These are phyloP conservation scores for Sceloporus undulatus DNA, from an alignment of 2,113 vertebrate species.

Conservation along the genomic window DNA sequence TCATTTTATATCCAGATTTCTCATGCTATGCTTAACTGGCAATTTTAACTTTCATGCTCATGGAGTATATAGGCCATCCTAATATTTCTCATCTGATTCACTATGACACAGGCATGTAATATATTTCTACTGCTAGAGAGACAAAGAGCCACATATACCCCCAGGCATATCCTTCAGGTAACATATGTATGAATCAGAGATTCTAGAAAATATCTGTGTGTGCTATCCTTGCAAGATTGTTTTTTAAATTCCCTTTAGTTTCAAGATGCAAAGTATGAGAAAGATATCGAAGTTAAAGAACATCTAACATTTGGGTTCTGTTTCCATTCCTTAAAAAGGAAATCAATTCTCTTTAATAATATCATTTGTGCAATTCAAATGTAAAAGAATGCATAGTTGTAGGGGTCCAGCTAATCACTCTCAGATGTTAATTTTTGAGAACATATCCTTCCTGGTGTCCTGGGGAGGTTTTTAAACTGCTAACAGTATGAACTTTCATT, in stretches of 20 bases:
- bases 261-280: slow-evolving; percentile 37
- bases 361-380: slow-evolving; percentile 51
- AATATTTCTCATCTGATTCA: slow-evolving; percentile 11
- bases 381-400: slow-evolving; percentile 39
- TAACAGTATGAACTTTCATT: not conserved
- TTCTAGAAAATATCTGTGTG: not conserved
- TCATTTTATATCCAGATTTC: not conserved
- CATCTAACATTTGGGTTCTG: not conserved
- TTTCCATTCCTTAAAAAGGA: slow-evolving; percentile 34
- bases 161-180: not conserved
- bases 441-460: slow-evolving; percentile 16
- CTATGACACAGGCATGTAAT: not conserved
- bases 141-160: not conserved
- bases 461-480: slow-evolving; percentile 8
- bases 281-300: slow-evolving; percentile 18
- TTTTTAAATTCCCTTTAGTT: slow-evolving; percentile 17
- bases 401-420: not conserved
- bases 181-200: not conserved
- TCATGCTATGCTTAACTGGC: not conserved
- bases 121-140: not conserved
- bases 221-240: not conserved
- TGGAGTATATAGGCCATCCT: slow-evolving; percentile 1
- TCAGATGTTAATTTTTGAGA: slow-evolving; percentile 42
- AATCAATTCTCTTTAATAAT: slow-evolving; percentile 45
- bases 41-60: slow-evolving; percentile 10